Conservation (phyloP, 53 echinoderm and acorn worm species). For the Apostichopus leukothele region DNA sequence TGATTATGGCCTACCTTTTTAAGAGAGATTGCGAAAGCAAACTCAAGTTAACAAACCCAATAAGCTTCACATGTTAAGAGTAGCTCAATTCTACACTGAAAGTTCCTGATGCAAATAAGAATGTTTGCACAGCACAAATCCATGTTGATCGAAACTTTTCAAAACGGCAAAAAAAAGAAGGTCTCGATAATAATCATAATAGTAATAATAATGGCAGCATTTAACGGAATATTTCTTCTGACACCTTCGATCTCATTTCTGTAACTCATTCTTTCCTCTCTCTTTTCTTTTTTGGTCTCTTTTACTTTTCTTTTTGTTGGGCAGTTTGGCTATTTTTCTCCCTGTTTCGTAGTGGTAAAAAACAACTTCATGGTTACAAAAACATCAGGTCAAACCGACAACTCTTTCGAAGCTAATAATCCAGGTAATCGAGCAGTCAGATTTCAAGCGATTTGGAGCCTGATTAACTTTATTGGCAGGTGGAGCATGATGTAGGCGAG, state of each 20-base stretch:
- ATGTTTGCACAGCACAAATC: too few relatives aligned
- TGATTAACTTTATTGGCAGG: slow-evolving; percentile 30
- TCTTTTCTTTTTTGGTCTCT: background rate
- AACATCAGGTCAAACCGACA: background rate
- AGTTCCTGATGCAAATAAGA: too few relatives aligned
- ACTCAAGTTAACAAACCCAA: too few relatives aligned
- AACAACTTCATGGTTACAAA: slow-evolving; percentile 19
- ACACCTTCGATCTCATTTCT: slow-evolving; percentile 7
- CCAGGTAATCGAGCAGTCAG: slow-evolving; percentile 28
- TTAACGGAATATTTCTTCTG: background rate
- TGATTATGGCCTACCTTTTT: too few relatives aligned
- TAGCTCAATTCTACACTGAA: too few relatives aligned
- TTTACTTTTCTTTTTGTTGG: background rate
- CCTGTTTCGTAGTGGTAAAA: background rate
- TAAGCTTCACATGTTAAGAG: too few relatives aligned
- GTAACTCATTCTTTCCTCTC: background rate
- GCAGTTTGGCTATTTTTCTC: background rate
- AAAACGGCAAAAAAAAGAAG: too few relatives aligned
- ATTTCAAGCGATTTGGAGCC: slow-evolving; percentile 18
- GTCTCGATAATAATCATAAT: too few relatives aligned
- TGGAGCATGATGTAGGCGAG: slow-evolving; percentile 5
- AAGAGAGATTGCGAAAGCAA: too few relatives aligned
- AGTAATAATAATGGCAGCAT: too few relatives aligned
- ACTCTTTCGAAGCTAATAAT: slow-evolving; percentile 14
- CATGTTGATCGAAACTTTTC: too few relatives aligned